These are phyloP conservation scores for Archips crataeganus DNA, from an alignment of 2,888 invertebrate species.

Conservation along the genomic window DNA sequence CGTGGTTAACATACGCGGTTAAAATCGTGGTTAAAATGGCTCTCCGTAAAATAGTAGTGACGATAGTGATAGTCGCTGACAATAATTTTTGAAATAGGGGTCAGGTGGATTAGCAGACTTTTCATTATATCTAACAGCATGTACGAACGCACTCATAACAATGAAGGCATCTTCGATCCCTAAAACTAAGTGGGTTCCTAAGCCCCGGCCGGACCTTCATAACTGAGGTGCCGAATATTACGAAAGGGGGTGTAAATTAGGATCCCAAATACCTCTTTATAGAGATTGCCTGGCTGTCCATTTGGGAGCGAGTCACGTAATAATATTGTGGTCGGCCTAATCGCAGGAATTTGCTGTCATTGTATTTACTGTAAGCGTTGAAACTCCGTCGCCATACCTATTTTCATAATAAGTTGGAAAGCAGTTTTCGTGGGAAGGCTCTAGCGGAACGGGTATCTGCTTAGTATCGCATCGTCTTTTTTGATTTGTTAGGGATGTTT, in stretches of 20 bases:
- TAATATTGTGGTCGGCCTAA: conserved; percentile 76
- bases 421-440: conserved; percentile 41
- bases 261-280: conserved; percentile 80
- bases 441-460: conserved; percentile 40
- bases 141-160: conserved; percentile 42
- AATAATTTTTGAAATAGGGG: not conserved
- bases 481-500: conserved; percentile 8
- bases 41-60: too few species aligned
- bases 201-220: conserved; percentile 68
- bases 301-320: conserved; percentile 78
- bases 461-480: conserved; percentile 17
- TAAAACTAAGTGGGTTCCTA: conserved; percentile 56
- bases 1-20: too few species aligned
- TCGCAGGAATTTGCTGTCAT: conserved; percentile 58
- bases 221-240: conserved; percentile 73
- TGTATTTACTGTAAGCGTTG: conserved; percentile 63
- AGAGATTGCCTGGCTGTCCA: conserved; percentile 75
- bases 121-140: conserved; percentile 22
- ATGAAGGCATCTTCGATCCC: conserved; percentile 50
- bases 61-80: too few species aligned
- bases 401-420: conserved; percentile 52
- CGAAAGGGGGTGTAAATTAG: conserved; percentile 82
- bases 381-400: conserved; percentile 45
- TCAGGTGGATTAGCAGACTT: conserved; percentile 13
- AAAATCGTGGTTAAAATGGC: too few species aligned